phyloP scores from a whole-genome alignment of 2,888 invertebrate genomes.

The Mesorhabditis spiculigera region DNA sequence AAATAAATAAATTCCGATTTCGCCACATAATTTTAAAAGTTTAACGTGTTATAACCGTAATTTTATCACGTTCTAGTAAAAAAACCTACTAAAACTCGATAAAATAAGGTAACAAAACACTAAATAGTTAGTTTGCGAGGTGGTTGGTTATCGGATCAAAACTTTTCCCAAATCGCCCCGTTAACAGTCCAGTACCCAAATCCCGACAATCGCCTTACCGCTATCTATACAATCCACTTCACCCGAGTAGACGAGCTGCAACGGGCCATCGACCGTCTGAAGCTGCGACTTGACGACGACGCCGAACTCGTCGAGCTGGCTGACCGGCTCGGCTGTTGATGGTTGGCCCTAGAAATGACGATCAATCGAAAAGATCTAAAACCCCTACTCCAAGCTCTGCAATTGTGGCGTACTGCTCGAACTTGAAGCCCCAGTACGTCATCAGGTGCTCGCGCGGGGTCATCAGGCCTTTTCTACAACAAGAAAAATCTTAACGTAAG shows the following conservation, averaged over 20 bases:
- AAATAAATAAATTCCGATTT: too few species aligned
- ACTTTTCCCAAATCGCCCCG: background rate
- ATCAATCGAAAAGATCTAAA: background rate
- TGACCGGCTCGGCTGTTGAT: constrained; percentile 19
- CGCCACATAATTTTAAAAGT: too few species aligned
- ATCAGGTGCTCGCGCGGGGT: constrained; percentile 27
- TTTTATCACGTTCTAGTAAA: too few species aligned
- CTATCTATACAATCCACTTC: constrained; percentile 35
- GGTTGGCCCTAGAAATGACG: constrained; percentile 20
- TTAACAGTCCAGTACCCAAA: too few species aligned
- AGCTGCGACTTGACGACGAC: constrained; percentile 21
- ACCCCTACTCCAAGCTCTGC: background rate
- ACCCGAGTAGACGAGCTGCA: constrained; percentile 15
- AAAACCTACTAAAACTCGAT: too few species aligned
- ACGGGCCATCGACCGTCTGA: constrained; percentile 20
- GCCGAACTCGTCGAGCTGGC: constrained; percentile 26
- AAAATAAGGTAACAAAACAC: too few species aligned
- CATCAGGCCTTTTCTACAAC: constrained; percentile 20
- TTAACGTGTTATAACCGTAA: too few species aligned
- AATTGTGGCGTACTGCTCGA: constrained; percentile 42
- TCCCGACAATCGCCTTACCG: constrained; percentile 9
- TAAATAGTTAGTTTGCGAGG: background rate
- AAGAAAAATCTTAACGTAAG: constrained; percentile 42
- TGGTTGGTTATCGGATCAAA: background rate
- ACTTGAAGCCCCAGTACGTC: constrained; percentile 45